These are phyloP conservation scores for Rotaria macrura DNA, from an alignment of 2,888 invertebrate genomes.

Conservation along the genomic window DNA sequence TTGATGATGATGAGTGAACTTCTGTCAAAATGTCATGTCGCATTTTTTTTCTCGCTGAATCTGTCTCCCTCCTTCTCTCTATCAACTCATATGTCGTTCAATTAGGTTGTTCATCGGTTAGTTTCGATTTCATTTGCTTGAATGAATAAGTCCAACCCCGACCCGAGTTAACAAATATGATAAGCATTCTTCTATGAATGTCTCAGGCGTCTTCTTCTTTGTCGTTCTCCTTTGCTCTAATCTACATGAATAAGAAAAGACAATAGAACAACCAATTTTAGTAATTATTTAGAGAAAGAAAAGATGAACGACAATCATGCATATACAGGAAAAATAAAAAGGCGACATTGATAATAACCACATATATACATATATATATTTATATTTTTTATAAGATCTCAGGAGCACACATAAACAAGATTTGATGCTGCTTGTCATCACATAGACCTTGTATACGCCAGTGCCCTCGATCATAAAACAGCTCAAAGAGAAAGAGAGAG, in stretches of 20 bases:
- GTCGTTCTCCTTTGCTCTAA: not conserved
- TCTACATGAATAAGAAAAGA: not conserved
- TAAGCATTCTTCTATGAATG: not conserved
- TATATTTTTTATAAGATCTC: not conserved
- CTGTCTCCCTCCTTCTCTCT: too few relatives aligned
- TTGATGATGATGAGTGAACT: slow-evolving; percentile 8
- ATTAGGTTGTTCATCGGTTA: slow-evolving; percentile 4
- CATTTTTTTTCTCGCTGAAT: not conserved
- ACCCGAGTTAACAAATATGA: not conserved
- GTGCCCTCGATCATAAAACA: not conserved
- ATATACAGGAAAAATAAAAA: not conserved
- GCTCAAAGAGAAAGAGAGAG: not conserved
- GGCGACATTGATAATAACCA: not conserved
- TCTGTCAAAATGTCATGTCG: slow-evolving; percentile 10
- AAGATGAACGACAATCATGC: not conserved
- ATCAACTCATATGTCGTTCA: not conserved
- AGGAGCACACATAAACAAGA: not conserved
- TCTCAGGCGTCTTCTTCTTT: not conserved
- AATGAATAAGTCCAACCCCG: not conserved
- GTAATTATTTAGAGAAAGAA: not conserved
- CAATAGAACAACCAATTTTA: not conserved
- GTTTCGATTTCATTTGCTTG: slow-evolving; percentile 10
- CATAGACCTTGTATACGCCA: not conserved
- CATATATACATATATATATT: not conserved
- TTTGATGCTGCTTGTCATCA: not conserved